phyloP scores from a whole-genome alignment of 2,113 vertebrate genomes.

The Rhagologus leucostigma region DNA sequence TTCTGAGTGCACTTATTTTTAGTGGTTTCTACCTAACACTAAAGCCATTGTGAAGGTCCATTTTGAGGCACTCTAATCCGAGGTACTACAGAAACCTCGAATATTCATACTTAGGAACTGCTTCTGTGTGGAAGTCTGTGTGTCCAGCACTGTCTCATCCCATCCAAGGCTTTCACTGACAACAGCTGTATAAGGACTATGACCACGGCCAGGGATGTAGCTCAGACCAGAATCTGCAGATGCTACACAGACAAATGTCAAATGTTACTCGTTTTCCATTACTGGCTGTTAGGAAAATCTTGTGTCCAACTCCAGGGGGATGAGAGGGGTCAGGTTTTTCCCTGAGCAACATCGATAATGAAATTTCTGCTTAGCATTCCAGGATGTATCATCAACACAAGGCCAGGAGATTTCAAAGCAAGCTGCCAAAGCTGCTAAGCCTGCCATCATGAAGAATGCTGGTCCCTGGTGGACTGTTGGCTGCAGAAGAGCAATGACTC shows the following conservation, averaged over 20 bases:
- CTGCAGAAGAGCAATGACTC: slow-evolving; percentile 39
- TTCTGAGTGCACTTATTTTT: not conserved
- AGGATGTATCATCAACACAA: not conserved
- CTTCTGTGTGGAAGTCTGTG: not conserved
- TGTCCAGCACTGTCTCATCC: not conserved
- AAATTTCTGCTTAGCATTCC: slow-evolving; percentile 14
- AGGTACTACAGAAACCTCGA: not conserved
- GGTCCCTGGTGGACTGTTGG: slow-evolving; percentile 10
- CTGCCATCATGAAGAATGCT: not conserved
- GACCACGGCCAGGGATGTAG: not conserved
- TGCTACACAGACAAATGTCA: not conserved
- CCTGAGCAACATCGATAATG: not conserved
- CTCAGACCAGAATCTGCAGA: not conserved
- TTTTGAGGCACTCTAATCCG: not conserved
- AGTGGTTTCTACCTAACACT: not conserved
- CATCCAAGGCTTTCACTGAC: not conserved
- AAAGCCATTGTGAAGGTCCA: not conserved
- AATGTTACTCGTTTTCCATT: slow-evolving; percentile 34
- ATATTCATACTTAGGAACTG: not conserved
- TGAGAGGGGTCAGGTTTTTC: not conserved
- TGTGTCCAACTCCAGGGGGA: not conserved
- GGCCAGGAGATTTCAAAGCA: not conserved
- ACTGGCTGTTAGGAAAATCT: slow-evolving; percentile 11
- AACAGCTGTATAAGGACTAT: not conserved
- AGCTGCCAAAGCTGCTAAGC: not conserved